These are phyloP conservation scores for Mellivora capensis DNA, from an alignment of 2,113 vertebrate species.

Conservation along the genomic window DNA sequence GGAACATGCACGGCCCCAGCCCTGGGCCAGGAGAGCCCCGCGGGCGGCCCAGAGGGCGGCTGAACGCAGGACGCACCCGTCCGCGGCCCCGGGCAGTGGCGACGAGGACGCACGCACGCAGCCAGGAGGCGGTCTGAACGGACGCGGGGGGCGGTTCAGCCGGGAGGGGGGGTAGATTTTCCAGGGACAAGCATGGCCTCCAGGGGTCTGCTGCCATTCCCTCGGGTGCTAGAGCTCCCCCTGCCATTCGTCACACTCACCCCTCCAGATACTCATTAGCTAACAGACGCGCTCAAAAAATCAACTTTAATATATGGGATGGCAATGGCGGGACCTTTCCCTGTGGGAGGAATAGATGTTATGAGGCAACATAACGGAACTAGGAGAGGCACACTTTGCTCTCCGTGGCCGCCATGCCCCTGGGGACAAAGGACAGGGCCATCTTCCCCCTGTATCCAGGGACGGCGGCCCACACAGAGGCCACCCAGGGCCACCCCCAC, in stretches of 20 bases:
- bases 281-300: slow-evolving; percentile 12
- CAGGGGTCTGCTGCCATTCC: neutral
- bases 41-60: neutral
- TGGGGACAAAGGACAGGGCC: neutral
- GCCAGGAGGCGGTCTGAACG: slow-evolving; percentile 16
- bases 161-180: neutral
- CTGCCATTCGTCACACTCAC: neutral
- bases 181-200: neutral
- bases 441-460: accelerated
- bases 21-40: accelerated
- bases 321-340: neutral
- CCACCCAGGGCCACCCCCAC: accelerated
- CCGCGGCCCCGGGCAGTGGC: neutral
- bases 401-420: neutral
- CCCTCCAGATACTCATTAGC: slow-evolving; percentile 1
- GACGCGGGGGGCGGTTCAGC: neutral
- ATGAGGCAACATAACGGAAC: accelerated
- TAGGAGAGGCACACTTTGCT: neutral
- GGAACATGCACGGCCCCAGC: slow-evolving; percentile 55
- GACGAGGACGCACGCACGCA: neutral
- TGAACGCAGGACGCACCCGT: neutral
- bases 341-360: neutral
- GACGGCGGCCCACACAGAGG: accelerated
- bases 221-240: neutral
- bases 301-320: neutral